These are phyloP conservation scores for Mobula hypostoma DNA, from an alignment of 2,113 vertebrate genomes.

Conservation along the genomic window DNA sequence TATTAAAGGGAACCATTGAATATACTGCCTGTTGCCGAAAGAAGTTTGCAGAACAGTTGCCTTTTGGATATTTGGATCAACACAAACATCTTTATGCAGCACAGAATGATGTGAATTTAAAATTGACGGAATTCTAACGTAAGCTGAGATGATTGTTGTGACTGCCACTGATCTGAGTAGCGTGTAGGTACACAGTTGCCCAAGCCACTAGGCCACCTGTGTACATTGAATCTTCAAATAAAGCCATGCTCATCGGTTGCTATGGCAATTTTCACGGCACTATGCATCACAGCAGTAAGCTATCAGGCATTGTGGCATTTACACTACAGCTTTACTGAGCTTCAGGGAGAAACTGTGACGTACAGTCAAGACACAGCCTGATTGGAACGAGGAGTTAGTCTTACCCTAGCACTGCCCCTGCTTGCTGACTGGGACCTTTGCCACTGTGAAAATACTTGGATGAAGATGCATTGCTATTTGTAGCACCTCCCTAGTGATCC, in stretches of 20 bases:
- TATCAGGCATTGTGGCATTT: conserved; percentile 16
- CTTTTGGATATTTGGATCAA: background rate
- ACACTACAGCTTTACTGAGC: conserved; percentile 14
- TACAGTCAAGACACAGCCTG: background rate
- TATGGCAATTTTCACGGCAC: conserved; percentile 1
- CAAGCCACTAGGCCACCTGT: background rate
- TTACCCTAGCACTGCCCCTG: background rate
- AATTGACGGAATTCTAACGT: background rate
- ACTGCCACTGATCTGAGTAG: background rate
- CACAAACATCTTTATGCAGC: background rate
- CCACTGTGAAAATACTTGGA: background rate
- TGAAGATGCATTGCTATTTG: background rate
- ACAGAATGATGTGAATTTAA: background rate
- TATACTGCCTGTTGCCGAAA: background rate
- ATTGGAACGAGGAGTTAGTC: background rate
- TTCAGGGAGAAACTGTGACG: background rate
- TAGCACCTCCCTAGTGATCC: background rate
- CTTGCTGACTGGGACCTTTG: too few relatives aligned
- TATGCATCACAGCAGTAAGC: conserved; percentile 2
- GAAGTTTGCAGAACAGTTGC: background rate
- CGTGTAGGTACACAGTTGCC: too few relatives aligned
- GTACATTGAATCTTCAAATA: background rate
- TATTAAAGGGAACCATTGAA: too few relatives aligned
- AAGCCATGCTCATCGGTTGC: conserved; percentile 29
- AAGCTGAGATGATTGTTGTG: background rate